phyloP scores from a whole-genome alignment of 1,140 invertebrate genomes.

The Pogonognathellus flavescens region DNA sequence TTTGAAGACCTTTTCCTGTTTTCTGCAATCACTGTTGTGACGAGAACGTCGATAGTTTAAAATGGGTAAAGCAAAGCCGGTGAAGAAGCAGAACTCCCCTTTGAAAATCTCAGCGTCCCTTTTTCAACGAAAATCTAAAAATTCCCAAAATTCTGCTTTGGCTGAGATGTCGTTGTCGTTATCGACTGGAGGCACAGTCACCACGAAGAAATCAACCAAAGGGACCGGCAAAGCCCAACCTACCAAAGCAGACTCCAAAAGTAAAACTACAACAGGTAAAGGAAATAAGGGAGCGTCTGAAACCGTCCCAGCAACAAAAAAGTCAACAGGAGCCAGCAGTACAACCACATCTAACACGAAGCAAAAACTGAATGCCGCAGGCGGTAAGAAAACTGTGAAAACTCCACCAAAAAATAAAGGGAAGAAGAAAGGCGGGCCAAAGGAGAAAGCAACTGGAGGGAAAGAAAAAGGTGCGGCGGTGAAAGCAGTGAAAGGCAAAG shows the following conservation, averaged over 20 bases:
- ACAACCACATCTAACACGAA: neutral
- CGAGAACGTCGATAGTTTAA: slow-evolving; percentile 1
- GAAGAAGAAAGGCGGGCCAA: slow-evolving; percentile 22
- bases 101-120: slow-evolving; percentile 66
- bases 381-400: slow-evolving; percentile 41
- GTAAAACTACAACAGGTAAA: slow-evolving; percentile 41
- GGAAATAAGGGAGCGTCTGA: slow-evolving; percentile 18
- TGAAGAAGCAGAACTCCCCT: slow-evolving; percentile 57
- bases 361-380: slow-evolving; percentile 42
- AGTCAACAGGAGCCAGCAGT: slow-evolving; percentile 14
- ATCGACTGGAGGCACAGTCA: neutral
- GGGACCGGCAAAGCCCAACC: slow-evolving; percentile 3
- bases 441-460: slow-evolving; percentile 11
- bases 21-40: neutral
- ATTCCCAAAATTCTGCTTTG: slow-evolving; percentile 15
- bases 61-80: slow-evolving; percentile 65
- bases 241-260: slow-evolving; percentile 29
- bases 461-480: slow-evolving; percentile 40
- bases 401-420: slow-evolving; percentile 15
- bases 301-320: neutral
- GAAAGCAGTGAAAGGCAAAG: slow-evolving; percentile 32
- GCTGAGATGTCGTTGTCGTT: slow-evolving; percentile 43
- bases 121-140: slow-evolving; percentile 59
- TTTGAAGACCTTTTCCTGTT: neutral
- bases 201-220: slow-evolving; percentile 2